Evolutionary conservation across 2,888 invertebrate genomes (phyloP).

Genomic region (Axea sp.): DNA sequence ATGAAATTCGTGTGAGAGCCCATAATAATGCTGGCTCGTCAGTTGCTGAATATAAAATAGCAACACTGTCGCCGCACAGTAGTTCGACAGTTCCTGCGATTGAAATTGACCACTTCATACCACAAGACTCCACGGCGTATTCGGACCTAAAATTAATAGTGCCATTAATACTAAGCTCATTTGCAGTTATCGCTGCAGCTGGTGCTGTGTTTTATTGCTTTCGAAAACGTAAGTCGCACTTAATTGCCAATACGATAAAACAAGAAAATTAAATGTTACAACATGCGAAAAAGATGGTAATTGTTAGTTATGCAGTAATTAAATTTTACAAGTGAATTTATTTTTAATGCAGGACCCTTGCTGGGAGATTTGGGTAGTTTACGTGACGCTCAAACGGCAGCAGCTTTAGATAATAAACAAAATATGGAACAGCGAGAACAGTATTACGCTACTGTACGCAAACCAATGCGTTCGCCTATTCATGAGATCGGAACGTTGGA

Average conservation of each 20-base stretch:
- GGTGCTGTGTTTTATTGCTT: conserved; percentile 78
- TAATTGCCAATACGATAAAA: conserved; percentile 19
- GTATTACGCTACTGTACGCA: conserved; percentile 77
- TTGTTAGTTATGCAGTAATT: not conserved
- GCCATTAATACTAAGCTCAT: conserved; percentile 76
- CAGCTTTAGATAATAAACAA: conserved; percentile 78
- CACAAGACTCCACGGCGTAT: conserved; percentile 75
- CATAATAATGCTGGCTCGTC: conserved; percentile 94
- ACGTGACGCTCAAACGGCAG: conserved; percentile 77
- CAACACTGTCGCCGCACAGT: conserved; percentile 90
- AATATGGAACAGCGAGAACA: conserved; percentile 79
- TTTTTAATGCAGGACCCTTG: conserved; percentile 81
- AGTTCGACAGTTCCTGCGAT: conserved; percentile 80
- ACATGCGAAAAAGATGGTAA: not conserved
- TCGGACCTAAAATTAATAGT: conserved; percentile 77
- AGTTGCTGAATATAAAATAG: conserved; percentile 90
- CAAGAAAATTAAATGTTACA: conserved; percentile 64
- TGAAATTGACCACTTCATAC: conserved; percentile 76
- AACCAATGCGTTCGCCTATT: conserved; percentile 78
- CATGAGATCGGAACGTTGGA: conserved; percentile 80
- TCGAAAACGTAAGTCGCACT: conserved; percentile 75
- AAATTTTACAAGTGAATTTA: conserved; percentile 12
- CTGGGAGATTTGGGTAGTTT: conserved; percentile 77
- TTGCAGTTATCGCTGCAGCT: conserved; percentile 76
- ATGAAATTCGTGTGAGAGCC: conserved; percentile 82